Conservation (phyloP, 1,140 invertebrate genomes). For the Meloidogyne chitwoodi region DNA sequence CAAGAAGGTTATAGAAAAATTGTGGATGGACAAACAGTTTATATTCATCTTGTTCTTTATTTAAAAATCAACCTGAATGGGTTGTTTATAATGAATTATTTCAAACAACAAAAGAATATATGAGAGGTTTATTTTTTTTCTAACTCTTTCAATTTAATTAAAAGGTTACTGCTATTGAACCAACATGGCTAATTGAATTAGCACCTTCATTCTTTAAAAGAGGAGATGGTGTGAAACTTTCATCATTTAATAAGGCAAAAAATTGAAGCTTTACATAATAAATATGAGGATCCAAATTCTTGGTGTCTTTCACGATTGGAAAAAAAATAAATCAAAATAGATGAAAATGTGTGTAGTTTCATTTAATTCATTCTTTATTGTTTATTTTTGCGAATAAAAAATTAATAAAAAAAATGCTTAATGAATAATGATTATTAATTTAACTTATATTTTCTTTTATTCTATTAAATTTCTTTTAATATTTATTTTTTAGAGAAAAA, state of each 20-base stretch:
- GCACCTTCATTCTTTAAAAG: slow-evolving; percentile 98
- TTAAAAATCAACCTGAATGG: slow-evolving; percentile 97
- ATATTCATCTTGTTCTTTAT: slow-evolving; percentile 95
- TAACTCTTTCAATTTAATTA: background rate
- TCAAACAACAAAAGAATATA: slow-evolving; percentile 98
- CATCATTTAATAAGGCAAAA: slow-evolving; percentile 99
- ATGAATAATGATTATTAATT: too few relatives aligned
- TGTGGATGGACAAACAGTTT: slow-evolving; percentile 95
- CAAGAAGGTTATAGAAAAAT: slow-evolving; percentile 96
- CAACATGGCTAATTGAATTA: slow-evolving; percentile 98
- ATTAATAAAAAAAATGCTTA: too few relatives aligned
- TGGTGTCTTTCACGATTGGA: slow-evolving; percentile 95
- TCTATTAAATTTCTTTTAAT: too few relatives aligned
- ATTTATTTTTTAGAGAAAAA: too few relatives aligned
- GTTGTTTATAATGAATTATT: slow-evolving; percentile 98
- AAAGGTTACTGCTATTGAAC: slow-evolving; percentile 82
- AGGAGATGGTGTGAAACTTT: slow-evolving; percentile 95
- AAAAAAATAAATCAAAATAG: slow-evolving; percentile 62
- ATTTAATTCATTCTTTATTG: too few relatives aligned
- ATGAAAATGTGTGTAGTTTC: too few relatives aligned
- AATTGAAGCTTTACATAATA: slow-evolving; percentile 94
- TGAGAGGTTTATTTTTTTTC: slow-evolving; percentile 77
- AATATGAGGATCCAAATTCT: slow-evolving; percentile 97
- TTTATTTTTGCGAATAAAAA: too few relatives aligned
- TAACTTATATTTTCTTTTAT: too few relatives aligned